Evolutionary conservation across 2,888 invertebrate genomes (phyloP).

Genomic region (Drosophila macrospina): DNA sequence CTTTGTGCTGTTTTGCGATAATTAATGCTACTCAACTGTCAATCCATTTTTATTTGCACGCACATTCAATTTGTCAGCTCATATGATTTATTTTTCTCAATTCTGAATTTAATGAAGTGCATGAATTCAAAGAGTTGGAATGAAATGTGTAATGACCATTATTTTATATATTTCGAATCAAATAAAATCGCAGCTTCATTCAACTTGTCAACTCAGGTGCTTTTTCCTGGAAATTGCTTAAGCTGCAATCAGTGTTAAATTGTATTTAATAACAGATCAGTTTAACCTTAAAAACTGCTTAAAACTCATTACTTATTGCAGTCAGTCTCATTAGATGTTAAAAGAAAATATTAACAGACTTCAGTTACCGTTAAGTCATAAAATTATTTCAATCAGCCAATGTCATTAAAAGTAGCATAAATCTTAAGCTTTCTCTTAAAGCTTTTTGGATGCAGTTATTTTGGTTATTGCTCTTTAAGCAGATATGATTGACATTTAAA

Average conservation of each 20-base stretch:
- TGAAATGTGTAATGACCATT: not conserved
- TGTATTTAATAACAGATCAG: no score
- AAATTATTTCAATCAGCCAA: no score
- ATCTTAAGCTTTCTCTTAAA: no score
- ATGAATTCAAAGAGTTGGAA: not conserved
- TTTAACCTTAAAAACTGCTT: no score
- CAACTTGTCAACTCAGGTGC: not conserved
- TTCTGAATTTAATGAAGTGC: slow-evolving; percentile 23
- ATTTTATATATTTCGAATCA: not conserved
- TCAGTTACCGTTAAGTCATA: no score
- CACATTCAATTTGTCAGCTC: slow-evolving; percentile 46
- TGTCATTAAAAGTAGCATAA: no score
- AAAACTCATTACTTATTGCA: not conserved
- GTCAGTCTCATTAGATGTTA: no score
- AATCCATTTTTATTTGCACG: slow-evolving; percentile 55
- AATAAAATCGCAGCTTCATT: not conserved
- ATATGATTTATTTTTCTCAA: slow-evolving; percentile 24
- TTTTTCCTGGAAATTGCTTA: slow-evolving; percentile 15
- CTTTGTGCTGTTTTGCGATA: slow-evolving; percentile 48
- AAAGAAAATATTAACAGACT: no score
- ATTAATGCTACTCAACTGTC: slow-evolving; percentile 57
- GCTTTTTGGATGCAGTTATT: no score
- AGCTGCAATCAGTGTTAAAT: no score
- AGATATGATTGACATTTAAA: no score
- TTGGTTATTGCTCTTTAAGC: no score